phyloP scores from a whole-genome alignment of 2,888 invertebrate genomes.

The Mesorhabditis sp. region DNA sequence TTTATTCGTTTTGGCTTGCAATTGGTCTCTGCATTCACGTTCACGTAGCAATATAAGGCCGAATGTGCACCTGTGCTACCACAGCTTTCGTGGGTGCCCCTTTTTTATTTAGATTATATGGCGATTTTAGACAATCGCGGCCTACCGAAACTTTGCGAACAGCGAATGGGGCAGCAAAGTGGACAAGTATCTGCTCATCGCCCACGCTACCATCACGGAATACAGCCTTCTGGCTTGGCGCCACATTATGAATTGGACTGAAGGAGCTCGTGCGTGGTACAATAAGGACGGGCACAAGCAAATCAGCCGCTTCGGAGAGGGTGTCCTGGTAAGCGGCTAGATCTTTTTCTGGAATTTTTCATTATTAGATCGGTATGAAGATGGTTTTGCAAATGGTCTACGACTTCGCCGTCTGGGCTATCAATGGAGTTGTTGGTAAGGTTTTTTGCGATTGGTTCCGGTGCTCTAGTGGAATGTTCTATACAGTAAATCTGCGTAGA shows the following conservation, averaged over 20 bases:
- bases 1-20: too few species aligned
- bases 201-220: constrained; percentile 23
- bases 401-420: constrained; percentile 15
- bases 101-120: background rate
- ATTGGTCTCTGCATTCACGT: too few species aligned
- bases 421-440: constrained; percentile 13
- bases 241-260: constrained; percentile 18
- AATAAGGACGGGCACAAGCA: constrained; percentile 24
- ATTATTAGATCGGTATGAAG: background rate
- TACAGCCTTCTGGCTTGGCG: constrained; percentile 17
- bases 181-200: constrained; percentile 10
- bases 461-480: background rate
- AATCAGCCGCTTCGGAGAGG: constrained; percentile 19
- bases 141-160: constrained; percentile 8
- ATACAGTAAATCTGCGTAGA: background rate
- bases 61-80: constrained; percentile 13
- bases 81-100: background rate
- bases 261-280: constrained; percentile 23
- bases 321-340: background rate
- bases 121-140: constrained; percentile 6
- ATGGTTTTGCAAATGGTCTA: constrained; percentile 21
- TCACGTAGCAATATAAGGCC: background rate
- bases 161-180: constrained; percentile 2
- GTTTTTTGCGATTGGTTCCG: background rate
- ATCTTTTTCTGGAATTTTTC: too few species aligned